Base-by-base conservation (phyloP, 2,113 vertebrate species). In the Asarcornis scutulata region DNA sequence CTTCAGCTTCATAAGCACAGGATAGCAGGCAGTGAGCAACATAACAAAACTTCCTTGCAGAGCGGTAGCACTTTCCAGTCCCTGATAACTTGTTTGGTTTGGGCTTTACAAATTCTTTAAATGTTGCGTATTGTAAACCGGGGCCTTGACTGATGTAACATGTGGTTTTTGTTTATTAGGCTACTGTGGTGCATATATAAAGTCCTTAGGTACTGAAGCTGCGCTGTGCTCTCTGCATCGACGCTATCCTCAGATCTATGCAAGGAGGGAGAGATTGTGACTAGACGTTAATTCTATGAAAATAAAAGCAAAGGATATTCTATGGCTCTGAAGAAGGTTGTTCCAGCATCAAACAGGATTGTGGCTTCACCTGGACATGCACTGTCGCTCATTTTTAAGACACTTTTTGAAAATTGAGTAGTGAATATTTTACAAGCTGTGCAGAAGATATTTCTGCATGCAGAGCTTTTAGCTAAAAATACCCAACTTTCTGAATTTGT, bases 151-250 rank as follows among this genome's bases (percentile, higher is more conserved):
- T 64, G 62, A 72, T 11, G 3, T 34, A 64, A 64, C 8, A 5
- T 52, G 82, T 84, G 27, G n/a, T 76, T 85, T 71, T 85, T 86
- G 27, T 89, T 96, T 18, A 9, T 72, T 73, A 99, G 99, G 99
- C 53, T 99, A 99, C 94, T 99, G 99, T 55, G 99, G 99, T n/a
- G 99, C 99, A 64, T 99, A 99, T 93, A 99, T 99, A 81, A 99
- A 99, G 93, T 98, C 99, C 2, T 94, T 99, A n/a, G 99, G 99
- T 82, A 97, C 99, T 23, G 99, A 99, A 97, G 98, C 99, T 8
- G 99, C 98, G 13, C 97, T 99, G 23, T 99, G 99, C 31, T 99
- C 99, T 64, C 94, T 99, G 44, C 98, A 99, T 11, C 98, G 98
- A 13, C 98, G 98, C 67, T 99, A 99, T 75, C 99, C 99, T 22